A percentile compares a stretch with the other conserved stretches of the same genome.
Conservation (phyloP, 2,888 invertebrate species). For the Abscondita cerata region DNA sequence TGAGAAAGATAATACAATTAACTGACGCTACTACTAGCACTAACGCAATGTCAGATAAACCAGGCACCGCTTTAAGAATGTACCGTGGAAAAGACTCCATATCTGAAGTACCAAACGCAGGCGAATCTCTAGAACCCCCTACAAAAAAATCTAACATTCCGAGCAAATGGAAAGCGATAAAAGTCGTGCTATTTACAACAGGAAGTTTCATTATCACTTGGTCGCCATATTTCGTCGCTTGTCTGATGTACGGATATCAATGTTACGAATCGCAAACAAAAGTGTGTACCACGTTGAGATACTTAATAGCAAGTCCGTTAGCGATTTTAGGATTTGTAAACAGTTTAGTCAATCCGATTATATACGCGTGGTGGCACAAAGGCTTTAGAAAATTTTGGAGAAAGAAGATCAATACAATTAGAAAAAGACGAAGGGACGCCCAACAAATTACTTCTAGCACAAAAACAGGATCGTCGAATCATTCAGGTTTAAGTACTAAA, state of each 20-base stretch:
- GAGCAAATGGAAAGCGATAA: slow-evolving; percentile 68
- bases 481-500: slow-evolving; percentile 12
- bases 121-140: slow-evolving; percentile 13
- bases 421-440: slow-evolving; percentile 25
- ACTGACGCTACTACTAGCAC: slow-evolving; percentile 50
- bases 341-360: slow-evolving; percentile 69
- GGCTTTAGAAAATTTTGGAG: slow-evolving; percentile 65
- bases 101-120: slow-evolving; percentile 19
- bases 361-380: slow-evolving; percentile 76
- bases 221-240: slow-evolving; percentile 68
- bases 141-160: slow-evolving; percentile 46
- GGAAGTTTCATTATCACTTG: slow-evolving; percentile 68
- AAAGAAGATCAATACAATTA: slow-evolving; percentile 50
- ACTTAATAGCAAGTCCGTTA: slow-evolving; percentile 65
- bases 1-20: slow-evolving; percentile 63
- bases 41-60: slow-evolving; percentile 16
- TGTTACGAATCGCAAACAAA: slow-evolving; percentile 58
- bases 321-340: slow-evolving; percentile 68
- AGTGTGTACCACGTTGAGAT: slow-evolving; percentile 60
- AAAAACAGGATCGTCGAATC: slow-evolving; percentile 1
- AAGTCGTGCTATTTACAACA: slow-evolving; percentile 68
- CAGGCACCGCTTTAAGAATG: slow-evolving; percentile 39
- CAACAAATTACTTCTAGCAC: slow-evolving; percentile 7
- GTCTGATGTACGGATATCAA: slow-evolving; percentile 62
- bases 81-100: slow-evolving; percentile 42